These are phyloP conservation scores for Teinopalpus imperialis DNA, from an alignment of 2,888 invertebrate species.

Conservation along the genomic window DNA sequence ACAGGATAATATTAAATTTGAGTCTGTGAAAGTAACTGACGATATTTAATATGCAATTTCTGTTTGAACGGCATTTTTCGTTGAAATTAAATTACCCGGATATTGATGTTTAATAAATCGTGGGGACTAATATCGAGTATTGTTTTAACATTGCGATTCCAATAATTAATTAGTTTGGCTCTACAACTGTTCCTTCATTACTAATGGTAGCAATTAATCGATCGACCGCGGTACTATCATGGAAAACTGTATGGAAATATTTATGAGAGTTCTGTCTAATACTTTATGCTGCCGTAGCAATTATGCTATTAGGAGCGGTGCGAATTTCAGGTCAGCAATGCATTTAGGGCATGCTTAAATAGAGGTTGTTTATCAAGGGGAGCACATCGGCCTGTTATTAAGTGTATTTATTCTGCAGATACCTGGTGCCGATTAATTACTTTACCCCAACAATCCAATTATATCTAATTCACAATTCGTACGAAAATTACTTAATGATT, in stretches of 20 bases:
- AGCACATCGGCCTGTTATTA: conserved; percentile 16
- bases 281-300: conserved; percentile 33
- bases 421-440: conserved; percentile 3
- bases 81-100: no score
- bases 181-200: conserved; percentile 28
- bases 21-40: no score
- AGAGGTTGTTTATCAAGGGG: conserved; percentile 14
- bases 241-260: conserved; percentile 29
- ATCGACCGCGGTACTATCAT: conserved; percentile 29
- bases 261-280: conserved; percentile 33
- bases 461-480: conserved; percentile 1
- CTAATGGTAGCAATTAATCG: conserved; percentile 31
- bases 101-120: no score
- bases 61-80: no score
- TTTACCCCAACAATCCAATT: background rate
- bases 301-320: conserved; percentile 15
- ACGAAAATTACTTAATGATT: conserved; percentile 7
- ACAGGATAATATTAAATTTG: no score
- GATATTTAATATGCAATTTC: no score
- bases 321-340: conserved; percentile 5
- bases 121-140: no score
- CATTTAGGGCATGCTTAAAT: conserved; percentile 9
- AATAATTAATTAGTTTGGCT: background rate
- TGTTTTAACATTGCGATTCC: no score
- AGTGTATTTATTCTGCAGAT: conserved; percentile 16